Percentiles rank a stretch among this genome's conserved stretches.
phyloP scores from a whole-genome alignment of 2,888 invertebrate species.

The Eupithecia tripunctaria region DNA sequence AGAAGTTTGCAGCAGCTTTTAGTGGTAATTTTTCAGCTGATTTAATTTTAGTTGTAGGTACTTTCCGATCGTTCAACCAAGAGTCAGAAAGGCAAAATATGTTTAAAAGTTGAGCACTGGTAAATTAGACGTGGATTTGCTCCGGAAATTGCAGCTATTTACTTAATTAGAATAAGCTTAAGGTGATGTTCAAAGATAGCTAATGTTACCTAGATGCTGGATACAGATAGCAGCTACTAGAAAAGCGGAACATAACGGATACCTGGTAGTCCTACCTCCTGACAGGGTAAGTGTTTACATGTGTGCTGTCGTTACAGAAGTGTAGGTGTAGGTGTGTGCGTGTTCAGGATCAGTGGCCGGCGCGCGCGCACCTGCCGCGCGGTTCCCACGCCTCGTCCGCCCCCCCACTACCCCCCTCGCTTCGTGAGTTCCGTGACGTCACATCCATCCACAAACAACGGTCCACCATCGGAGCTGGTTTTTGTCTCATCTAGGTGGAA shows the following conservation, averaged over 20 bases:
- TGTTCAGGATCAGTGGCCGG: conserved; percentile 83
- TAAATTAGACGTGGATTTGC: not conserved
- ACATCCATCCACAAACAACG: conserved; percentile 75
- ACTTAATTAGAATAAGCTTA: not conserved
- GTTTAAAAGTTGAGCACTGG: not conserved
- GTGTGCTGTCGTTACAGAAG: conserved; percentile 49
- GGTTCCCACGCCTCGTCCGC: conserved; percentile 77
- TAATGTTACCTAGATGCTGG: conserved; percentile 15
- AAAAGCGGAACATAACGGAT: conserved; percentile 78
- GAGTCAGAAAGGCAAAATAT: not conserved
- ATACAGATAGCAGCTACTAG: conserved; percentile 43
- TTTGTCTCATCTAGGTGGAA: conserved; percentile 55
- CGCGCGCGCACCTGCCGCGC: conserved; percentile 82
- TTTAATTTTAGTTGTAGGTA: conserved; percentile 43
- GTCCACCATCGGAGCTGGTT: conserved; percentile 63
- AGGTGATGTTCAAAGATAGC: not conserved
- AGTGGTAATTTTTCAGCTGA: conserved; percentile 55
- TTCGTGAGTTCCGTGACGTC: conserved; percentile 64
- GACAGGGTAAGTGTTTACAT: conserved; percentile 47
- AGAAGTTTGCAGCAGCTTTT: conserved; percentile 52
- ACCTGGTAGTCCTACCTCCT: conserved; percentile 33
- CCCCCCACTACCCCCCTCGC: conserved; percentile 52
- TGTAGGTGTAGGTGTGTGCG: conserved; percentile 65
- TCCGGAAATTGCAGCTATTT: not conserved
- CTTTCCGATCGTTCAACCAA: not conserved